These are phyloP conservation scores for Spongilla lacustris DNA, from an alignment of 37 sponge, comb jelly and placozoan species.

Conservation along the genomic window DNA sequence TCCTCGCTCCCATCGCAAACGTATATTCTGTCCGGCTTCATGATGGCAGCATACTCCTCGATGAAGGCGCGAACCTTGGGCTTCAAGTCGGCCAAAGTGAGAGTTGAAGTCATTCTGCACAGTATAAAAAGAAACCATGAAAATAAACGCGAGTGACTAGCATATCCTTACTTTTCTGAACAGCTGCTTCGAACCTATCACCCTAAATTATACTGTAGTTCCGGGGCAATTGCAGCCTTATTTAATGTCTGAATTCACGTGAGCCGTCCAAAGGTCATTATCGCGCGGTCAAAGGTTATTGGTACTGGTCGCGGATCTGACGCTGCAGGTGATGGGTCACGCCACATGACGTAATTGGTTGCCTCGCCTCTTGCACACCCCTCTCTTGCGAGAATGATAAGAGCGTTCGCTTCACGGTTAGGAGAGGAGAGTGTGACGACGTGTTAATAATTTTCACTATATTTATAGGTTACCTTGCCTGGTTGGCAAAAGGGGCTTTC, in stretches of 20 bases:
- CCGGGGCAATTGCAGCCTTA: not conserved
- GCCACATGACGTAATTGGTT: not conserved
- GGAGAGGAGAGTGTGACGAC: not conserved
- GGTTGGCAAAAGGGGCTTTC: not conserved
- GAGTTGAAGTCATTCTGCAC: not conserved
- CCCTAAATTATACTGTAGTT: not conserved
- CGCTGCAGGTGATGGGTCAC: not conserved
- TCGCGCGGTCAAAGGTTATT: not conserved
- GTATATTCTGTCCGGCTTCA: slow-evolving; percentile 75
- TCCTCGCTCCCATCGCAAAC: slow-evolving; percentile 84
- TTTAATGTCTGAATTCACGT: not conserved
- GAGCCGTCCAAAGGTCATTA: not conserved
- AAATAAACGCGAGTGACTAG: not conserved
- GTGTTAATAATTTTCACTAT: not conserved
- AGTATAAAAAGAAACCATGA: not conserved
- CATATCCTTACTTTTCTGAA: not conserved
- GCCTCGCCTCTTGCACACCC: not conserved
- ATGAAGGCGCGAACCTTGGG: slow-evolving; percentile 56
- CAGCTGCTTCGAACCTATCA: not conserved
- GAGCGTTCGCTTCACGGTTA: not conserved
- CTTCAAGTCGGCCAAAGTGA: not conserved
- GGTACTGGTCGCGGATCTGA: not conserved
- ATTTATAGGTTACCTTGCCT: not conserved
- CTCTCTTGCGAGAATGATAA: not conserved
- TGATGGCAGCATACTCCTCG: slow-evolving; percentile 64